phyloP scores from a whole-genome alignment of 2,113 vertebrate species.

The Siphamia tubifer region DNA sequence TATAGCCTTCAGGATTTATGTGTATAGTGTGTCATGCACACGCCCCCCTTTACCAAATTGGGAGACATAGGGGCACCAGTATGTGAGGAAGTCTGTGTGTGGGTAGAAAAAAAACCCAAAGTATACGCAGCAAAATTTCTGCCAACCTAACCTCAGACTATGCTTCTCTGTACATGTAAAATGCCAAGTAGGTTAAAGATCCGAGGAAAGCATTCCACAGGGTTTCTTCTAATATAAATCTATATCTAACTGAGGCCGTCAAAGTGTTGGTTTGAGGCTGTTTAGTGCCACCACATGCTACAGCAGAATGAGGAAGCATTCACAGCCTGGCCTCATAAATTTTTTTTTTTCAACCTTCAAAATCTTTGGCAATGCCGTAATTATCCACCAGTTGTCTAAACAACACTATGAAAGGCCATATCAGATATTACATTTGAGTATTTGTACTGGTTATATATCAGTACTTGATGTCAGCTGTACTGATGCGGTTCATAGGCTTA shows the following conservation, averaged over 20 bases:
- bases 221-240: background rate
- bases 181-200: constrained; percentile 7
- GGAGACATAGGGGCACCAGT: constrained; percentile 28
- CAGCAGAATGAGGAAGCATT: background rate
- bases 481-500: background rate
- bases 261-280: background rate
- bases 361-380: too few species aligned
- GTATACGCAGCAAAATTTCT: background rate
- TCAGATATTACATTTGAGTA: background rate
- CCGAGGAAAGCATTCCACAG: background rate
- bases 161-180: background rate
- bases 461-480: background rate
- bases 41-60: background rate
- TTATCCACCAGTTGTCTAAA: background rate
- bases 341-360: background rate
- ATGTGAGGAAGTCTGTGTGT: constrained; percentile 1
- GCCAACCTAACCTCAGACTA: background rate
- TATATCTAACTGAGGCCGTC: background rate
- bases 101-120: background rate
- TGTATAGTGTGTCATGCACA: background rate
- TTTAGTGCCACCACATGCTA: background rate
- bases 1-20: background rate
- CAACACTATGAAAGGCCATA: background rate
- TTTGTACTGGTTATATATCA: background rate
- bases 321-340: background rate